Percentiles rank a stretch among this genome's conserved stretches.
These are phyloP conservation scores for Eumeta japonica DNA, from an alignment of 1,140 invertebrate genomes.

Conservation along the genomic window DNA sequence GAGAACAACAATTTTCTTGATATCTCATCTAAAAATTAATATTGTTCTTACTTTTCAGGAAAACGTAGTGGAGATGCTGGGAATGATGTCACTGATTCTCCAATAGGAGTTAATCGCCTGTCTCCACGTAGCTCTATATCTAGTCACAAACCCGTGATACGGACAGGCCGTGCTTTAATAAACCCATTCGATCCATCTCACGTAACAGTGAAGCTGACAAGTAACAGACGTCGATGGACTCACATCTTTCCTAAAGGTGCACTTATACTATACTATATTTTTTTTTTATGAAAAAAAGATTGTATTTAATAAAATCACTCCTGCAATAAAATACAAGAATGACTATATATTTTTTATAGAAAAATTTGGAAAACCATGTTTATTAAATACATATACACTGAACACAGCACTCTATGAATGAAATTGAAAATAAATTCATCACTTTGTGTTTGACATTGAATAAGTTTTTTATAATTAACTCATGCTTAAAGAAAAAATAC, in stretches of 20 bases:
- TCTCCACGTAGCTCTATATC: slow-evolving; percentile 37
- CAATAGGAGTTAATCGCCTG: slow-evolving; percentile 22
- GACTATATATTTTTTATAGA: neutral
- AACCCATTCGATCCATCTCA: slow-evolving; percentile 98
- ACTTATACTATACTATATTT: slow-evolving; percentile 3
- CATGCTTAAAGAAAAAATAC: no score
- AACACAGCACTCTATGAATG: no score
- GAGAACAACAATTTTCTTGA: no score
- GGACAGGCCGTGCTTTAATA: slow-evolving; percentile 76
- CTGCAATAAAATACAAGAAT: neutral
- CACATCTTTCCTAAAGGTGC: slow-evolving; percentile 96
- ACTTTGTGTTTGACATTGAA: no score
- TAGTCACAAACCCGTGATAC: slow-evolving; percentile 53
- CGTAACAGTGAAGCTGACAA: slow-evolving; percentile 94
- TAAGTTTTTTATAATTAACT: no score
- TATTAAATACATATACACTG: no score
- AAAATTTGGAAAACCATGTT: neutral
- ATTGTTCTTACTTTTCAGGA: no score
- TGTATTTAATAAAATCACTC: neutral
- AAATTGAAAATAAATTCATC: no score
- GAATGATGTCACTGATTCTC: slow-evolving; percentile 34
- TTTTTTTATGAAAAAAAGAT: neutral
- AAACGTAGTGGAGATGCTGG: slow-evolving; percentile 25
- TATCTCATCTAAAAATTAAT: no score
- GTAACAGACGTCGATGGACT: slow-evolving; percentile 94